Conservation (phyloP, 2,797 vertebrate species). For the Caiman crocodilus region DNA sequence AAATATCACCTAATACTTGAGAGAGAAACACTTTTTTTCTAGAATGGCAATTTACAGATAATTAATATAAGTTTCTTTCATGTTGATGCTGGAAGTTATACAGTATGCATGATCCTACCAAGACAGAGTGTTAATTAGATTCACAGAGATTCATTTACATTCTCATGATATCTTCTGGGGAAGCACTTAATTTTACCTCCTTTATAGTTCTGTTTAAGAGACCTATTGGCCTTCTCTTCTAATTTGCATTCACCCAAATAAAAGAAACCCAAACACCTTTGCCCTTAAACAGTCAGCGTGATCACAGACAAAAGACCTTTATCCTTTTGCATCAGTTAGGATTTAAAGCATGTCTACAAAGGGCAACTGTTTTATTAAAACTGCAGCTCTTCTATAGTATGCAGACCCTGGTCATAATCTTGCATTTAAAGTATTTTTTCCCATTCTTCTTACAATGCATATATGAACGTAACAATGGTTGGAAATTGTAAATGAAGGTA, state of each 20-base stretch:
- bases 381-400: not conserved
- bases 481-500: not conserved
- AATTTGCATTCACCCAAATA: not conserved
- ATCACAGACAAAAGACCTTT: not conserved
- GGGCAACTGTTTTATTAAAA: not conserved
- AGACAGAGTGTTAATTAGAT: slow-evolving; percentile 38
- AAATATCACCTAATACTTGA: not conserved
- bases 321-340: not conserved
- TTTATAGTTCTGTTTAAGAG: not conserved
- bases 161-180: not conserved
- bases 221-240: slow-evolving; percentile 22
- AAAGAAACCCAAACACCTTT: not conserved
- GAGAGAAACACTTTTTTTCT: not conserved
- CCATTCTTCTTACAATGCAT: fast-evolving
- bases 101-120: fast-evolving
- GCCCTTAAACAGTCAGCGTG: not conserved
- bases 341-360: not conserved
- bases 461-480: not conserved
- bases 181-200: not conserved
- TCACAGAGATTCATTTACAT: not conserved
- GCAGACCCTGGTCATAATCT: not conserved
- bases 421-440: not conserved
- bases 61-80: not conserved
- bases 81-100: not conserved
- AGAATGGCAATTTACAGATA: not conserved